These are phyloP conservation scores for Psilopogon haemacephalus DNA, from an alignment of 2,113 vertebrate species.

Conservation along the genomic window DNA sequence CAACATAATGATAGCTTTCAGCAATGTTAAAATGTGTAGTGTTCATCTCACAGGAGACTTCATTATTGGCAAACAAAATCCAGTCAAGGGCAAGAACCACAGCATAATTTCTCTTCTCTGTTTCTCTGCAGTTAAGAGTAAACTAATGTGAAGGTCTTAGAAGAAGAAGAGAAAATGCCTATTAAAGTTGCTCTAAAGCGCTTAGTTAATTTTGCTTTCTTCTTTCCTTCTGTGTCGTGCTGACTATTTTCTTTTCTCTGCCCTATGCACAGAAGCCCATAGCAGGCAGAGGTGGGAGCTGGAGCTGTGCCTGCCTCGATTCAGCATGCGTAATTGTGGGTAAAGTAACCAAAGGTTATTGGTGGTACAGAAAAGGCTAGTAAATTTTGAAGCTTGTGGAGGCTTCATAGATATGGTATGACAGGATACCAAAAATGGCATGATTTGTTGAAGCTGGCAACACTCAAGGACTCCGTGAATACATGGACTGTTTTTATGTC, in stretches of 20 bases:
- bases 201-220: not conserved
- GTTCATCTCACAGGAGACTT: not conserved
- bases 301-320: not conserved
- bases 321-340: not conserved
- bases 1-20: not conserved
- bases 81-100: not conserved
- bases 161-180: not conserved
- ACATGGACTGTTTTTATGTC: not conserved
- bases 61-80: not conserved
- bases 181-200: not conserved
- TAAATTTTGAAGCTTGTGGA: not conserved
- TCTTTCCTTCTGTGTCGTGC: not conserved
- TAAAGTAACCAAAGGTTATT: not conserved
- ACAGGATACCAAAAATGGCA: not conserved
- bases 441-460: not conserved
- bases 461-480: not conserved
- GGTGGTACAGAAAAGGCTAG: not conserved
- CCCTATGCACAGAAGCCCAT: rapidly evolving
- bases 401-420: not conserved
- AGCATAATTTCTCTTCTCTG: not conserved
- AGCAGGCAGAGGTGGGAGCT: not conserved
- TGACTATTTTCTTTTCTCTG: not conserved
- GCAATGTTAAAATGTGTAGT: rapidly evolving
- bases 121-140: not conserved
- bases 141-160: not conserved